phyloP scores from a whole-genome alignment of 2,888 invertebrate species.

The Lepidochitona cinerea region DNA sequence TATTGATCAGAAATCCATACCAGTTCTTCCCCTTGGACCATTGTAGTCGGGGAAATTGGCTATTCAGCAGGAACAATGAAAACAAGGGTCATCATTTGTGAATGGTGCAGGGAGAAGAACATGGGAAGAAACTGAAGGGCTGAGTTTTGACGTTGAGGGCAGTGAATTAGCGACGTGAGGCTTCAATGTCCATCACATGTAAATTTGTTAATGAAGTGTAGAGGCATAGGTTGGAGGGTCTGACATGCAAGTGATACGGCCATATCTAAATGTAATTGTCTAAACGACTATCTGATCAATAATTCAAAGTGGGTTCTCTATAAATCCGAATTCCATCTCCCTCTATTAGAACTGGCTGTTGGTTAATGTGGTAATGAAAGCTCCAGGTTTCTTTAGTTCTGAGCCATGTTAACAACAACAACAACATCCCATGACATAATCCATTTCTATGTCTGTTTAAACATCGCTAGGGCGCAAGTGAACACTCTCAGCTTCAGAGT shows the following conservation, averaged over 20 bases:
- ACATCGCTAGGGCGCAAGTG: no score
- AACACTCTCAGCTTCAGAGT: no score
- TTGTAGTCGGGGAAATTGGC: no score
- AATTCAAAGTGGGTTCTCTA: not conserved
- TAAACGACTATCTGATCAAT: not conserved
- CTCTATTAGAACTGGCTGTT: not conserved
- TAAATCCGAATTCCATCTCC: not conserved
- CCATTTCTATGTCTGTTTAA: no score
- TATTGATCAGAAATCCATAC: no score
- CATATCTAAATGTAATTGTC: conserved; percentile 4
- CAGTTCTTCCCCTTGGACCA: no score
- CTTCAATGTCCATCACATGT: not conserved
- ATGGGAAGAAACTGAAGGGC: not conserved
- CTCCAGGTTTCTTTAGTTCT: no score
- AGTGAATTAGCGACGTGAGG: not conserved
- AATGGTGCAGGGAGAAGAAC: no score
- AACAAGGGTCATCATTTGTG: no score
- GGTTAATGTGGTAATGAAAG: not conserved
- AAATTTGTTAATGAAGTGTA: not conserved
- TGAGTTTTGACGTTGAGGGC: not conserved
- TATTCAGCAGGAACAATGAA: no score
- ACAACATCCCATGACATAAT: no score
- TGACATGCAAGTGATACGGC: not conserved
- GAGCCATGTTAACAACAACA: no score
- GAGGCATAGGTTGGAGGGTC: not conserved